Conservation (phyloP, 1,140 invertebrate genomes). For the Carcinoscorpius rotundicauda region DNA sequence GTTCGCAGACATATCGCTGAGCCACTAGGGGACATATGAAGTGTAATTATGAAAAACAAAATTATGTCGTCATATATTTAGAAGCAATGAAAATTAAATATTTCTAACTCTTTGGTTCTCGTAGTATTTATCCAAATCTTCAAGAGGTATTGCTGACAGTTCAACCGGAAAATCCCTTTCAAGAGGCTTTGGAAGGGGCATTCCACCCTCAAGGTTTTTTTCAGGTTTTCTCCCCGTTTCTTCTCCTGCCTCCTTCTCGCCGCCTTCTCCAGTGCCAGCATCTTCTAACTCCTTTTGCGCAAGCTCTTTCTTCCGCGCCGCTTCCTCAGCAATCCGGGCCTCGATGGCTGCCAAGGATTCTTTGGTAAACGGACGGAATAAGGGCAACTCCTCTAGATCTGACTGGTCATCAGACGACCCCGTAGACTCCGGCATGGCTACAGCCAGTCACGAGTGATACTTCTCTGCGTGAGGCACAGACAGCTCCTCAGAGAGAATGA, state of each 20-base stretch:
- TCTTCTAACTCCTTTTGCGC: constrained; percentile 54
- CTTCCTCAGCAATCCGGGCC: constrained; percentile 81
- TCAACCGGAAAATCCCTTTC: constrained; percentile 80
- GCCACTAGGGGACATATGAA: too few relatives aligned
- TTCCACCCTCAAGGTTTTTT: constrained; percentile 75
- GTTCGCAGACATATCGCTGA: too few relatives aligned
- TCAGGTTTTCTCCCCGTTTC: constrained; percentile 14
- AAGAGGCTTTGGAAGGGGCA: constrained; percentile 73
- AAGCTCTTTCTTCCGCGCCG: constrained; percentile 89
- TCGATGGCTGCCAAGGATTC: constrained; percentile 89
- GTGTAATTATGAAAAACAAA: too few relatives aligned
- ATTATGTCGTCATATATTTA: too few relatives aligned
- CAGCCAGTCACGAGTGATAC: too few relatives aligned
- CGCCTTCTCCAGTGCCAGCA: constrained; percentile 6
- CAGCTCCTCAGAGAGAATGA: too few relatives aligned
- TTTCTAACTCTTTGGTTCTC: constrained; percentile 71
- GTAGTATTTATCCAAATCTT: constrained; percentile 90
- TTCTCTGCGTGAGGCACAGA: too few relatives aligned
- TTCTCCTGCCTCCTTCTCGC: constrained; percentile 9
- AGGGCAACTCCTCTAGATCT: constrained; percentile 29
- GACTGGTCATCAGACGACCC: constrained; percentile 19
- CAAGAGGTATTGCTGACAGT: constrained; percentile 80
- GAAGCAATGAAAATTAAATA: too few relatives aligned
- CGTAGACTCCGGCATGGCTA: too few relatives aligned
- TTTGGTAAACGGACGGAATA: constrained; percentile 91